These are phyloP conservation scores for Odontamblyopus rebecca DNA, from an alignment of 2,797 vertebrate species.

Conservation along the genomic window DNA sequence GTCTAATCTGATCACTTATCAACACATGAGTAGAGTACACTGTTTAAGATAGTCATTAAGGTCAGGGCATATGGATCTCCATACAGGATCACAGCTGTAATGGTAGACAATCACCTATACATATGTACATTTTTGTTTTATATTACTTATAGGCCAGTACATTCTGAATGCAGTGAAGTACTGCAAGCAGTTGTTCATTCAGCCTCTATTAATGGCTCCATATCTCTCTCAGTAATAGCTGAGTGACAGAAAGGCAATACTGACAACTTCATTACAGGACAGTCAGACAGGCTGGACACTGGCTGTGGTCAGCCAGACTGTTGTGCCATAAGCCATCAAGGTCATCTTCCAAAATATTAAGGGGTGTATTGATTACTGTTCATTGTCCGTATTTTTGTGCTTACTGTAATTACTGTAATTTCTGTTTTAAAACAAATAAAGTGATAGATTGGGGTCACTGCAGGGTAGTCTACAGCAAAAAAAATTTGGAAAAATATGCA, in stretches of 20 bases:
- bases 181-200: slow-evolving; percentile 51
- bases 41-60: slow-evolving; percentile 16
- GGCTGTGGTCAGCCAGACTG: slow-evolving; percentile 82
- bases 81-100: slow-evolving; percentile 11
- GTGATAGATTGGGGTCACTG: background rate
- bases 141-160: background rate
- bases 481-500: background rate
- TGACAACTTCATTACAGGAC: slow-evolving; percentile 91
- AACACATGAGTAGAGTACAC: slow-evolving; percentile 17
- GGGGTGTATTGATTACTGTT: slow-evolving; percentile 74
- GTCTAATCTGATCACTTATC: slow-evolving; percentile 30
- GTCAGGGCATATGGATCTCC: slow-evolving; percentile 12
- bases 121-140: background rate
- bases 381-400: slow-evolving; percentile 31
- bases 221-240: slow-evolving; percentile 81
- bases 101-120: background rate
- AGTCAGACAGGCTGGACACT: slow-evolving; percentile 81
- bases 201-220: slow-evolving; percentile 72
- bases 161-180: background rate
- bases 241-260: slow-evolving; percentile 98
- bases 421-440: background rate
- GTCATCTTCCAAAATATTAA: slow-evolving; percentile 83
- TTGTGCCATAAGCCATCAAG: slow-evolving; percentile 80
- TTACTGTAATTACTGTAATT: background rate
- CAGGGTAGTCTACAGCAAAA: background rate